Base-by-base conservation (phyloP, 53 echinoderm and acorn worm species). In the Paracentrotus lividus region DNA sequence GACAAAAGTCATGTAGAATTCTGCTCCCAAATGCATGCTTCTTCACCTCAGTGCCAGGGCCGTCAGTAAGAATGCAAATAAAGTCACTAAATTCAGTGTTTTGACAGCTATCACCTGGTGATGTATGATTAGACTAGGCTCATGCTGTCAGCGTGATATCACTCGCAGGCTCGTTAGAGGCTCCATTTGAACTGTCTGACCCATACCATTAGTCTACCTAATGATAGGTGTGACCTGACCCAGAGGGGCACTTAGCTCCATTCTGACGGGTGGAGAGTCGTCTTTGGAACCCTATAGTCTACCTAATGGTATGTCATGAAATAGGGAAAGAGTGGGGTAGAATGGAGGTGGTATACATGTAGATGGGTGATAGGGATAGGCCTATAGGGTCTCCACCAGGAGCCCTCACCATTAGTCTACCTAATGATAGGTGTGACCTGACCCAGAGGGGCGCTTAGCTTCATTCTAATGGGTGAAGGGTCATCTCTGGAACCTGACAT, bases 121-220 rank as follows among this genome's bases (percentile, higher is more conserved):
- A 56, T 29, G 53, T 87, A 87, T 36, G 87, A 52, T 55, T 69
- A 69, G 69, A 69, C 8, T 36, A 6, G 49, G 49, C 33, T 54
- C 52, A 33, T 29, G 13, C 8, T 87, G 87, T 87, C 87, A 87
- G 54, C 87, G 10, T 8, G 87, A 54, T 87, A 36, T 57, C 86
- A 87, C 87, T 87, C 36, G 18, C 56, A 54, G 87, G 34, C 87
- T 87, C 38, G 56, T 87, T 87, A 87, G 87, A 52, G 57, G 87
- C 58, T 87, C 57, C 56, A 87, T 87, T 87, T 87, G 87, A 87
- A 87, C 87, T 18, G 52, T 55, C 52, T 56, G 87, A 87, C 87
- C 87, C 87, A 34, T 87, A 38, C 87, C 87, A 87, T 56, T 87
- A 57, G 87, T 33, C 53, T 31, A 8, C 58, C 56, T 55, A 23